phyloP scores from a whole-genome alignment of 2,888 invertebrate species.

The Cephalotes varians region DNA sequence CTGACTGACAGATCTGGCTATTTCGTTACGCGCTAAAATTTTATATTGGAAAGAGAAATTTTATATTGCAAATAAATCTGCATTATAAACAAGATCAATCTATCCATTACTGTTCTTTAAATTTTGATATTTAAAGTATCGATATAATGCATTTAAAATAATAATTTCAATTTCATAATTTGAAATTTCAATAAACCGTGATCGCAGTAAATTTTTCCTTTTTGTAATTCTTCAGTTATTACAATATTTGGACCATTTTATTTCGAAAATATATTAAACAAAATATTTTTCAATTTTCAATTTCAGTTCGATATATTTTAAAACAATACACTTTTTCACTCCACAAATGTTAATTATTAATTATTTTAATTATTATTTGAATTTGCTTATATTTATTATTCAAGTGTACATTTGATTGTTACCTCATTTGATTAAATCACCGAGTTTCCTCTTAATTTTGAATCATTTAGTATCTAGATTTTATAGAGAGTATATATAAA shows the following conservation, averaged over 20 bases:
- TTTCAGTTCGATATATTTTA: not conserved
- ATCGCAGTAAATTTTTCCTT: not conserved
- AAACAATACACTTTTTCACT: not conserved
- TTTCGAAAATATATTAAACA: not conserved
- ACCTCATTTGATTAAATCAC: no score
- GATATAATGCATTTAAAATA: not conserved
- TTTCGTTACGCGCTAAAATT: not conserved
- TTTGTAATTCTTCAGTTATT: not conserved
- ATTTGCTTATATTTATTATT: no score
- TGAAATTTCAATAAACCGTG: not conserved
- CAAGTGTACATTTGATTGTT: no score
- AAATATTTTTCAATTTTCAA: no score
- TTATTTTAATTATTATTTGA: no score
- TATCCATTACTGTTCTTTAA: not conserved
- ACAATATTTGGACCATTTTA: not conserved
- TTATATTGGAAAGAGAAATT: not conserved
- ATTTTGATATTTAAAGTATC: constrained; percentile 10
- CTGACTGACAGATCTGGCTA: not conserved
- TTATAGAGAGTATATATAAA: no score
- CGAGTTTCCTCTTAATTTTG: no score
- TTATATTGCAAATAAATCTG: constrained; percentile 17
- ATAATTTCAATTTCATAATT: not conserved
- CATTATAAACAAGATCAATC: not conserved
- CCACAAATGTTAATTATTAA: not conserved
- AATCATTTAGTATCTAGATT: no score